These are phyloP conservation scores for Ophion costatus DNA, from an alignment of 2,888 invertebrate species.

Conservation along the genomic window DNA sequence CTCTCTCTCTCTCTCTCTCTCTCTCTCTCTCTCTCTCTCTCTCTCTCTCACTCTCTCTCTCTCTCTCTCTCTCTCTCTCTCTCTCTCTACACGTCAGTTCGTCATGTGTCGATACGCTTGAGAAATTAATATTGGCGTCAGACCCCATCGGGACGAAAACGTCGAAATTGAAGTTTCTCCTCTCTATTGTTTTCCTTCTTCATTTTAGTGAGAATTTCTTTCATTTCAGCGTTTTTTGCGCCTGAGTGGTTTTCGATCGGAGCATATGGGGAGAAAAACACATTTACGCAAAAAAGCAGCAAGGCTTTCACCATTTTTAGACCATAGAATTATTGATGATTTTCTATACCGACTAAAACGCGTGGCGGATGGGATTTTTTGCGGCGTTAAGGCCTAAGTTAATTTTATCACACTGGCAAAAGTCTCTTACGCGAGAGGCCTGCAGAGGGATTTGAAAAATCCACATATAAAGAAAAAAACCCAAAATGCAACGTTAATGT, in stretches of 20 bases:
- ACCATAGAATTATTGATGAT: not conserved
- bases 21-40: no score
- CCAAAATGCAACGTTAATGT: not conserved
- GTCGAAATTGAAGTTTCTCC: conserved; percentile 12
- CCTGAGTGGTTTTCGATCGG: not conserved
- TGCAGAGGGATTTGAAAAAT: not conserved
- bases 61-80: conserved; percentile 32
- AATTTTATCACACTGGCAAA: no score
- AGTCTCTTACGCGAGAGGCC: no score
- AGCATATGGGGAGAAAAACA: not conserved
- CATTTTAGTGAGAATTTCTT: not conserved
- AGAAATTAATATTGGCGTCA: conserved; percentile 26
- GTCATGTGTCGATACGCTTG: conserved; percentile 8
- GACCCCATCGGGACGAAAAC: conserved; percentile 10
- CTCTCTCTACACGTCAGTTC: conserved; percentile 33
- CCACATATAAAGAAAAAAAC: not conserved
- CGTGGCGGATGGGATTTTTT: not conserved
- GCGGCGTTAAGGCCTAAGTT: not conserved
- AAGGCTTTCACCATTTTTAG: not conserved
- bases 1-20: no score
- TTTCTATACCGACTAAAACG: not conserved
- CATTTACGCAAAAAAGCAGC: not conserved
- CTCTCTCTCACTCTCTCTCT: not conserved
- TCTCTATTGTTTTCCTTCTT: not conserved
- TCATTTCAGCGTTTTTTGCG: not conserved